Percentiles rank a stretch among this genome's conserved stretches.
These are phyloP conservation scores for Catamblyrhynchus diadema DNA, from an alignment of 2,797 vertebrate species.

Conservation along the genomic window DNA sequence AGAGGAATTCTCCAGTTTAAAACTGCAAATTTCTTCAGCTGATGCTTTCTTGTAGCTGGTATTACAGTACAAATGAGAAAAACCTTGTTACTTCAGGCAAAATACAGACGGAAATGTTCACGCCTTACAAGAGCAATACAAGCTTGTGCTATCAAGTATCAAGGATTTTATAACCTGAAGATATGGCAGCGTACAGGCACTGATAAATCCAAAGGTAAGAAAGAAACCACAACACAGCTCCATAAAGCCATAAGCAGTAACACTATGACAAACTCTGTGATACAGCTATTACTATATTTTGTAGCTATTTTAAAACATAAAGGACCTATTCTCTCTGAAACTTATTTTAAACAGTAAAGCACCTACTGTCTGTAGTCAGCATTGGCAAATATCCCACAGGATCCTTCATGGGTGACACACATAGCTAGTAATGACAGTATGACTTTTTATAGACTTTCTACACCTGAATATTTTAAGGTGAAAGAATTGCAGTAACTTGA, in stretches of 20 bases:
- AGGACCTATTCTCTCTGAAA: not conserved
- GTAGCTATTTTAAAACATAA: not conserved
- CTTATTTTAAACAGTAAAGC: not conserved
- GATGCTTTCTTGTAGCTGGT: conserved; percentile 78
- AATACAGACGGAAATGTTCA: not conserved
- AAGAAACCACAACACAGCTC: not conserved
- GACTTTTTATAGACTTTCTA: not conserved
- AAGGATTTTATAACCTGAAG: not conserved
- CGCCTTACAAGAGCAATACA: not conserved
- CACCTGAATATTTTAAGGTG: not conserved
- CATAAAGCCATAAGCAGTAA: not conserved
- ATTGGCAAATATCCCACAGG: not conserved
- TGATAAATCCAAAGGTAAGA: not conserved
- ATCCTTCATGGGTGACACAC: not conserved
- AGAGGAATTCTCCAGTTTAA: conserved; percentile 58
- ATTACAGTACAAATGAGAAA: not conserved
- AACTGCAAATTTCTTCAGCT: conserved; percentile 61
- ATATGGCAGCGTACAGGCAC: not conserved
- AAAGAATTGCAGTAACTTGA: not conserved
- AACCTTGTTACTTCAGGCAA: not conserved
- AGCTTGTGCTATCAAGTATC: not conserved
- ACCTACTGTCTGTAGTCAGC: not conserved
- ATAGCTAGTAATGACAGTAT: not conserved
- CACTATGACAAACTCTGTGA: fast-evolving
- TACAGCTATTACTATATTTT: not conserved